phyloP scores from a whole-genome alignment of 2,888 invertebrate species.

The Netelia fuscicornis region DNA sequence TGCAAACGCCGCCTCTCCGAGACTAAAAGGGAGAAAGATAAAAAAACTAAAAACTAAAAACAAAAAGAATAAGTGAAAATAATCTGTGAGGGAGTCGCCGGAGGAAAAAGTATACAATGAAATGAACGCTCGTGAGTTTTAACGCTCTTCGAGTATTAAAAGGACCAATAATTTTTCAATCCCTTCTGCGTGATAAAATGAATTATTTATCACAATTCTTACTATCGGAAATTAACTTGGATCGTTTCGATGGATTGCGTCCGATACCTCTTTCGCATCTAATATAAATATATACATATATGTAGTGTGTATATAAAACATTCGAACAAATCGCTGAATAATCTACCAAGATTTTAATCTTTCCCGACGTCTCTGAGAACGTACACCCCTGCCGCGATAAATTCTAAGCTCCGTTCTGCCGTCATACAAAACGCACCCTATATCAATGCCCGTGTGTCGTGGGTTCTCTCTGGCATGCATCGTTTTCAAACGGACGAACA shows the following conservation, averaged over 20 bases:
- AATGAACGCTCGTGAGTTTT: background rate
- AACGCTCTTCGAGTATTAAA: background rate
- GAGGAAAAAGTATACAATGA: conserved; percentile 4
- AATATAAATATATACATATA: background rate
- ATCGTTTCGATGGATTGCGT: background rate
- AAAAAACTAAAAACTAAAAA: conserved; percentile 1
- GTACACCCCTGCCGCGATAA: conserved; percentile 61
- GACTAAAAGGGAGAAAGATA: background rate
- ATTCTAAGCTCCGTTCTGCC: conserved; percentile 48
- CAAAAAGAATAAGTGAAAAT: conserved; percentile 13
- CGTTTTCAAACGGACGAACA: conserved; percentile 11
- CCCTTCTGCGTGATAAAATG: background rate
- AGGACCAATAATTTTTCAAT: background rate
- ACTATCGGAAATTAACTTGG: conserved; percentile 23
- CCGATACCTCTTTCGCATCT: background rate
- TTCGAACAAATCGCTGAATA: conserved; percentile 2
- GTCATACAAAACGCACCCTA: conserved; percentile 32
- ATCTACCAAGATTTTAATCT: conserved; percentile 28
- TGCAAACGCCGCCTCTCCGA: conserved; percentile 11
- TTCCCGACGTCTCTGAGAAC: conserved; percentile 21
- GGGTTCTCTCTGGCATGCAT: conserved; percentile 39
- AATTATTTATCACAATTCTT: conserved; percentile 3
- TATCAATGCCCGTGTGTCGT: conserved; percentile 17
- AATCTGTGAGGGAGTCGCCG: background rate
- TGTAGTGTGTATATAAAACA: background rate